Base-by-base conservation (phyloP, 2,888 invertebrate genomes). In the Drosophila mimica region DNA sequence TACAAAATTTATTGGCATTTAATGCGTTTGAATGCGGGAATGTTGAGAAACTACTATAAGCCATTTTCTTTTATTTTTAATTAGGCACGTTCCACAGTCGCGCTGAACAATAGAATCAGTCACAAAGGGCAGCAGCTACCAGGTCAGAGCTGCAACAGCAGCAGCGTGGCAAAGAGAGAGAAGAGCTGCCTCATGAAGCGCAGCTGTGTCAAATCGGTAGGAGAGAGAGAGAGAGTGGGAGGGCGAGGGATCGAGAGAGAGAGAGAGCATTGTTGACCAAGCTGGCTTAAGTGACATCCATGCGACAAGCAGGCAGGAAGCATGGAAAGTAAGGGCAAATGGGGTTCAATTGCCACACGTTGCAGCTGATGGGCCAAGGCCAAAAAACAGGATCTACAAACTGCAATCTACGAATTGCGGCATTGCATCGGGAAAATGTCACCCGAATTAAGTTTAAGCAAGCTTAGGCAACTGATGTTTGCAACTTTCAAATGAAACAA, bases 1-100 rank as follows among this genome's bases (percentile, higher is more conserved):
- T 71, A 66, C 11, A 59, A 51, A 76, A 84, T 83, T 84, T 79
- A 83, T 84, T 83, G 71, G 79, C 69, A 76, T 81, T 83, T 83
- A 82, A 83, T 84, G 72, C 68, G 76, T 53, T 57, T 13, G 54
- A 68, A 84, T 83, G 84, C 66, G 83, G 83, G 83, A 68, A 17
- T 59, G 56, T 38, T 52, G 48, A 33, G 25, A 9, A 46, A 40
- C 74, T 58, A 56, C 61, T 54, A 56, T 36, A 52, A 71, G 48
- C n/a, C 49, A 31, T 46, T 63, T 62, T 28, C 33, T 17, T 43
- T 61, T 13, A 28, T 3, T 34, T 53, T 76, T 59, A 75, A 76
- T 75, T 76, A 43, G 67, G 67, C 71, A 75, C 76, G 67, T 76
- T 71, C 71, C 36, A 49, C 46, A 38, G 56, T 46, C 46, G 25